Conservation (phyloP, 2,113 vertebrate species). For the Scophthalmus maximus region DNA sequence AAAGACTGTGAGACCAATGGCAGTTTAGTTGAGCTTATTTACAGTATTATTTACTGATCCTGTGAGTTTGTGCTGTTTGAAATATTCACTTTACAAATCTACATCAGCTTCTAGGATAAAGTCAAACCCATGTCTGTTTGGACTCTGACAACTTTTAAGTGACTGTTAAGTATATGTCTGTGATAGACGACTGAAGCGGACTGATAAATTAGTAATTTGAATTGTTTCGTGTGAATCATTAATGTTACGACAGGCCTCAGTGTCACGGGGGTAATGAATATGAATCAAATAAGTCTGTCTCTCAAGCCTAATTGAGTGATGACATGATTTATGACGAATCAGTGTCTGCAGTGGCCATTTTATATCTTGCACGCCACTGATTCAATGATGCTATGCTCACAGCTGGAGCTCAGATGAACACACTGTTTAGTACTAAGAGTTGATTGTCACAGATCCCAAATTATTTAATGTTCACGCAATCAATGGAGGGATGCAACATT, state of each 20-base stretch:
- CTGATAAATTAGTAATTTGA: constrained; percentile 21
- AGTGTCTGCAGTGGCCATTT: too few species aligned
- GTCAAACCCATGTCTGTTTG: too few species aligned
- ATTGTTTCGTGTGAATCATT: constrained; percentile 41
- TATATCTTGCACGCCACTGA: too few species aligned
- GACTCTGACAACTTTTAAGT: background rate
- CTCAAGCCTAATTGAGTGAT: constrained; percentile 22
- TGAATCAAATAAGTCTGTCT: constrained; percentile 26
- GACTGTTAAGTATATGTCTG: background rate
- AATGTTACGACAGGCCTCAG: constrained; percentile 27
- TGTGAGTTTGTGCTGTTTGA: background rate
- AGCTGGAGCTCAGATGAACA: too few species aligned
- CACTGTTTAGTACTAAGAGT: too few species aligned
- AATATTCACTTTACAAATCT: background rate
- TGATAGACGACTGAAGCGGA: constrained; percentile 10
- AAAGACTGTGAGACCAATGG: too few species aligned
- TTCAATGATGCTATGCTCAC: too few species aligned
- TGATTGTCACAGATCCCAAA: too few species aligned
- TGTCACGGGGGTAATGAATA: constrained; percentile 12
- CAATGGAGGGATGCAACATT: too few species aligned
- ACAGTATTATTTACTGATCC: too few species aligned
- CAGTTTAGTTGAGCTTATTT: too few species aligned
- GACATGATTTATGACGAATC: constrained; percentile 24
- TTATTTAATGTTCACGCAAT: too few species aligned
- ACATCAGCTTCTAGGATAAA: background rate